Evolutionary conservation across 2,797 vertebrate species (phyloP), one percentile per base, ranked within the genome.

Genomic region (Emys orbicularis): DNA sequence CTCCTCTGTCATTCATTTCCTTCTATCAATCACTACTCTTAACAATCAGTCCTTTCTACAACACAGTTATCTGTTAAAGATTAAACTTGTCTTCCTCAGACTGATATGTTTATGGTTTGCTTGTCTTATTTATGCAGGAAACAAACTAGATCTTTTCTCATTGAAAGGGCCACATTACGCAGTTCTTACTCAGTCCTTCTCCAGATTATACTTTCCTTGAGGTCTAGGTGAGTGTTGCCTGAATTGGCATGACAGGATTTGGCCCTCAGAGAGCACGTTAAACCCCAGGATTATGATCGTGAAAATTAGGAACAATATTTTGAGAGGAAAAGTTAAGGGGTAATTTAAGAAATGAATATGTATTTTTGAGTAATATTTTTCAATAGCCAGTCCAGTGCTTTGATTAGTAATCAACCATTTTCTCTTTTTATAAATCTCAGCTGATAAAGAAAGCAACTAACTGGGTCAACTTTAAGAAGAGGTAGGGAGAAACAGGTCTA

Each of bases 271-370:
- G 34, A 68, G 65, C 16, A 68, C 9, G 2, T 37, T 37, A n/a
- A 37, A 68, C 16, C 34, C 31, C 15, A 25, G 5, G n/a, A 89
- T 57, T 74, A 88, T 94, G 92, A 92, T 92, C 87, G 95, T 93
- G 89, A 95, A 95, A 96, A 96, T 96, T 37, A 93, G 86, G n/a
- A 68, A 85, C 80, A 52, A 92, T 52, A 79, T 83, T 88, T 96
- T 93, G 87, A 92, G 95, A 92, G 81, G 87, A 74, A 94, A 93
- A 94, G 93, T 94, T 91, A 94, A 79, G 57, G n/a, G 18, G 80
- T 80, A 77, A 96, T 91, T 86, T 82, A 94, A 92, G 85, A 77
- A 94, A 95, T 96, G 85, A 97, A 21, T 68, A 92, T 95, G 87
- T 84, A 86, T 86, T 87, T 56, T 81, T 31, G 92, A 94, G 88